Percentiles rank a stretch among this genome's conserved stretches.
Evolutionary conservation across 2,113 vertebrate genomes (phyloP).

Genomic region (Fregetta grallaria): DNA sequence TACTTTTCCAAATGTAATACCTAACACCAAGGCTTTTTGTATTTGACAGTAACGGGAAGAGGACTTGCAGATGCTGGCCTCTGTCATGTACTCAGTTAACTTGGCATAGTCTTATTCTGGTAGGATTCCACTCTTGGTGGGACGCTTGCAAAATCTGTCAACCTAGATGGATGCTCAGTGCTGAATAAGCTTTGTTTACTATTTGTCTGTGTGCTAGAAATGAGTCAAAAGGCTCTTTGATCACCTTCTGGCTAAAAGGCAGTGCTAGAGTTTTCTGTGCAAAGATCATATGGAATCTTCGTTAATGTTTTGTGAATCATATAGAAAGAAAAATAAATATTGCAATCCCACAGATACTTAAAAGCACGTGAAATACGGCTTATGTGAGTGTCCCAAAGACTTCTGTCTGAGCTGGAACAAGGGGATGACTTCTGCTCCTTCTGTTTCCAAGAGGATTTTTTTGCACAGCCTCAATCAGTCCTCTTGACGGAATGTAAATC

Average conservation of each 20-base stretch:
- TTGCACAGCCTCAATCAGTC: background rate
- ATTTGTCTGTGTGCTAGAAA: background rate
- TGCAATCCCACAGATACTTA: background rate
- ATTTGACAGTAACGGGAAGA: background rate
- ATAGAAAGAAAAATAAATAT: background rate
- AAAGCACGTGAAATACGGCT: background rate
- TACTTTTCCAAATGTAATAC: background rate
- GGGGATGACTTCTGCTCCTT: background rate
- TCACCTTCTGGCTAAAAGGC: background rate
- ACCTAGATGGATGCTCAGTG: background rate
- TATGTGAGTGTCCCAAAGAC: background rate
- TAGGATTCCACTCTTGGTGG: background rate
- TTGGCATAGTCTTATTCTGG: background rate
- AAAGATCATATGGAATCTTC: background rate
- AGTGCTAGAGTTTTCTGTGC: background rate
- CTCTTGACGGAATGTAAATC: background rate
- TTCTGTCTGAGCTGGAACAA: background rate
- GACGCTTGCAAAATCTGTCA: background rate
- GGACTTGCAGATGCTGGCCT: background rate
- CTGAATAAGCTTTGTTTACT: conserved; percentile 40
- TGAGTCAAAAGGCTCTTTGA: background rate
- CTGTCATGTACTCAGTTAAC: background rate
- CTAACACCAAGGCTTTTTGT: background rate
- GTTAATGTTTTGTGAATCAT: background rate
- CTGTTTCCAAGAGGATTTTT: background rate